These are phyloP conservation scores for Trigoniulus corallinus DNA, from an alignment of 1,140 invertebrate species.

Conservation along the genomic window DNA sequence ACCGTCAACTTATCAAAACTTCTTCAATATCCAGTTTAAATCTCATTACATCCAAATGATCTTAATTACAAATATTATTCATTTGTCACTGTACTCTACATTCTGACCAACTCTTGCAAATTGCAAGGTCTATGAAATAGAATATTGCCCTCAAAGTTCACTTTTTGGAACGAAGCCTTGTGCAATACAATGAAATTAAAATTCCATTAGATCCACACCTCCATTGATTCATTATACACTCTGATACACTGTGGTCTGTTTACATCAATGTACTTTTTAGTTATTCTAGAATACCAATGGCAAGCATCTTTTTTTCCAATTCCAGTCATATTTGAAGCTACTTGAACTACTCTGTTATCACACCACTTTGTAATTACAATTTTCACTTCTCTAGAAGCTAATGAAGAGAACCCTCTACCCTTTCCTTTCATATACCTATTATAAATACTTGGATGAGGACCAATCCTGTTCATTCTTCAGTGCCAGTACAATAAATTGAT, in stretches of 20 bases:
- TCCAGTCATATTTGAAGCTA: not conserved
- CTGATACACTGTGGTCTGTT: not conserved
- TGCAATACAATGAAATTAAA: slow-evolving; percentile 2
- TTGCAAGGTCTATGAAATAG: not conserved
- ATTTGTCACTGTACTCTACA: not conserved
- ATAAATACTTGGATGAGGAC: slow-evolving; percentile 8
- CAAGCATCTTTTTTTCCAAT: not conserved
- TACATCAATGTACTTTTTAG: not conserved
- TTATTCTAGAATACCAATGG: not conserved
- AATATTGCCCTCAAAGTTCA: not conserved
- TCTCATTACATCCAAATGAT: not conserved
- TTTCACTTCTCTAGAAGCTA: not conserved
- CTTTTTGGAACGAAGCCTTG: not conserved
- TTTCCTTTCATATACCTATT: slow-evolving; percentile 12
- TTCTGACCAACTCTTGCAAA: not conserved
- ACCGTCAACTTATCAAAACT: not conserved
- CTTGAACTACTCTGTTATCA: not conserved
- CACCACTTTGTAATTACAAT: not conserved
- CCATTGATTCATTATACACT: not conserved
- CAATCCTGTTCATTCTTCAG: slow-evolving; percentile 7
- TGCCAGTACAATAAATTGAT: slow-evolving; percentile 9
- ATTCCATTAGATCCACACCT: not conserved
- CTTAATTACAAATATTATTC: not conserved
- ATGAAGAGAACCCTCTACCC: slow-evolving; percentile 6
- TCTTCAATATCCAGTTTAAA: not conserved